Evolutionary conservation across 2,113 vertebrate genomes (phyloP).

Genomic region (Proterorhinus semilunaris): DNA sequence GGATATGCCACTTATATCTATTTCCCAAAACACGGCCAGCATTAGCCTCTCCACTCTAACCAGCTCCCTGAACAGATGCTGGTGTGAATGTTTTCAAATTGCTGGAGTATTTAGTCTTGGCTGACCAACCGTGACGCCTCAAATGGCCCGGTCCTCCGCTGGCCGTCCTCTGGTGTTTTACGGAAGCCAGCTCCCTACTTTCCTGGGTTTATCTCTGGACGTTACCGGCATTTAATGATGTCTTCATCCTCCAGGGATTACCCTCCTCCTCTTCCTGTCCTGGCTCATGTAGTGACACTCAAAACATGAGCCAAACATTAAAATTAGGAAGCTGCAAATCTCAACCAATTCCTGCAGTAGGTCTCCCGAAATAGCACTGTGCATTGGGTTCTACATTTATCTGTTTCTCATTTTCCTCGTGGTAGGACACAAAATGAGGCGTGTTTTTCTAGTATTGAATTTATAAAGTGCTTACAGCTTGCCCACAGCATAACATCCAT

Average conservation of each 20-base stretch:
- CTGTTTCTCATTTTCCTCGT: background rate
- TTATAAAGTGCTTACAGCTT: background rate
- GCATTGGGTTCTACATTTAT: constrained; percentile 18
- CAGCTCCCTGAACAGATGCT: constrained; percentile 13
- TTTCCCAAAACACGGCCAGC: constrained; percentile 14
- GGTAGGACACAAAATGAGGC: background rate
- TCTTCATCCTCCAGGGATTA: constrained; percentile 41
- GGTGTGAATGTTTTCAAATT: constrained; percentile 23
- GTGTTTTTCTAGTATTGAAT: constrained; percentile 6
- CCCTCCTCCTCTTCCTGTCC: constrained; percentile 20
- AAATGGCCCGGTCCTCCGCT: constrained; percentile 40
- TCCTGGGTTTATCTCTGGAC: constrained; percentile 47
- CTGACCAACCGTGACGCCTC: constrained; percentile 48
- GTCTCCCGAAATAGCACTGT: constrained; percentile 40
- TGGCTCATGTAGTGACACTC: constrained; percentile 30
- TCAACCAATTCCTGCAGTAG: constrained; percentile 21
- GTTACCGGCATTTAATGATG: constrained; percentile 58
- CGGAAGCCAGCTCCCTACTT: constrained; percentile 47
- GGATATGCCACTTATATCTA: background rate
- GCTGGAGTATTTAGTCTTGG: constrained; percentile 38
- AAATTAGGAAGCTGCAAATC: constrained; percentile 62
- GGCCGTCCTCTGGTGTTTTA: constrained; percentile 61
- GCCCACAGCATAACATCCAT: background rate
- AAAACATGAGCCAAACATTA: constrained; percentile 52
- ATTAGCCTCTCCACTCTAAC: constrained; percentile 4